Base-by-base conservation (phyloP, 2,797 vertebrate species). In the Coregonus ussuriensis region DNA sequence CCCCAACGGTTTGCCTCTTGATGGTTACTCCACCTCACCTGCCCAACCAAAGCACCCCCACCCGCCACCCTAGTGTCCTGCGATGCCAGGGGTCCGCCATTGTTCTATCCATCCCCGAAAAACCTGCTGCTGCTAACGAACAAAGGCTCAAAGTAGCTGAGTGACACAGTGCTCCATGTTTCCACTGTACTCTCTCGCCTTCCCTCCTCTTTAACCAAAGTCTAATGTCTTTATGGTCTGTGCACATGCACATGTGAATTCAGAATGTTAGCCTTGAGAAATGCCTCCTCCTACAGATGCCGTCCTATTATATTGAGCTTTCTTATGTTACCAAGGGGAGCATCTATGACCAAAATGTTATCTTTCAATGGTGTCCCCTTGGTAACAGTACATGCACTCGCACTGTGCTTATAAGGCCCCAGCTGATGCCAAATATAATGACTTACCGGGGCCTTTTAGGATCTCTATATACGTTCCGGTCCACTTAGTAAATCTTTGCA, bases 261-360 rank as follows among this genome's bases (percentile, higher is more conserved):
- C 80, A 77, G 78, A 84, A 83, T 69, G 52, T 80, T 85, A 88
- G 87, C 86, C 88, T 89, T 93, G 77, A 76, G 53, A 88, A 67
- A 85, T 68, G 63, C 54, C 72, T 70, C 74, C 71, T 72, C 62
- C 77, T 51, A 13, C 77, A 72, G 77, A 82, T 74, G 11, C 69
- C 47, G 41, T 35, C 67, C 66, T 47, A 74, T 80, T 73, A 71
- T 54, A 31, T 62, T 15, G 47, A 72, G 76, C 29, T 56, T 18
- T 81, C 56, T 87, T 72, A 81, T 75, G 80, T 83, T 85, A 85
- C 86, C 84, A 83, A 63, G 79, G 68, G 81, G 77, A 81, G 80
- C 84, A 77, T 79, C 83, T 75, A 75, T 90, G 92, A 93, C 92
- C 93, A 93, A 95, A 94, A 92, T 78, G 71, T 77, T 82, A 9